Evolutionary conservation across 2,888 invertebrate species (phyloP).

Genomic region (Hirtodrosophila duncani): DNA sequence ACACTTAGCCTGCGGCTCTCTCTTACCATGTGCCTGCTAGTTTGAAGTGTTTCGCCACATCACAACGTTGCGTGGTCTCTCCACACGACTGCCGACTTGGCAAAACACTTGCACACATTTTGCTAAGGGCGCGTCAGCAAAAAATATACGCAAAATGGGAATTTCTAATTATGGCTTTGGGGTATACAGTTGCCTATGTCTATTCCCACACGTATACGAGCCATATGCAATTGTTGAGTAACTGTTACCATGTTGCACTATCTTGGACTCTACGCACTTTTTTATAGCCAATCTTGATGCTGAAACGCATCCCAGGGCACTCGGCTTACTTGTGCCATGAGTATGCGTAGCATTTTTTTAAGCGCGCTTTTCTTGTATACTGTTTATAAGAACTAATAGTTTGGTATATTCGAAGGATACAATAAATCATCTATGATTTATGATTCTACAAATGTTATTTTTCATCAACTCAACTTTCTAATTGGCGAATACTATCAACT

Average conservation of each 20-base stretch:
- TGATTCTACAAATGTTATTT: too few relatives aligned
- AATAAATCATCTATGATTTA: too few relatives aligned
- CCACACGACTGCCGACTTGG: conserved; percentile 13
- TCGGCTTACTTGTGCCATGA: conserved; percentile 14
- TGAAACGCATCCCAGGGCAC: conserved; percentile 64
- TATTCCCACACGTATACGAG: conserved; percentile 43
- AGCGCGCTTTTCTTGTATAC: too few relatives aligned
- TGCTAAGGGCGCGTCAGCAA: conserved; percentile 31
- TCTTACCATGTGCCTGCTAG: conserved; percentile 5
- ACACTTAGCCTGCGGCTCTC: conserved; percentile 3
- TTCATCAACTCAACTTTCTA: too few relatives aligned
- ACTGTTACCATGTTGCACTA: conserved; percentile 58
- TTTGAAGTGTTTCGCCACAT: background rate
- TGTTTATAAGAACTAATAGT: too few relatives aligned
- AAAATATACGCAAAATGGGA: conserved; percentile 38
- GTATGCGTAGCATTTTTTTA: conserved; percentile 7
- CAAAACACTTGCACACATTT: conserved; percentile 22
- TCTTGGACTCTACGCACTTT: conserved; percentile 63
- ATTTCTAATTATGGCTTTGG: conserved; percentile 42
- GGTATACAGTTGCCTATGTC: conserved; percentile 22
- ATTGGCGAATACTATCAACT: too few relatives aligned
- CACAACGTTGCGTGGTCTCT: conserved; percentile 5
- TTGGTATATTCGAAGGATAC: too few relatives aligned
- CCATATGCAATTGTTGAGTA: conserved; percentile 32
- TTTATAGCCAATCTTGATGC: conserved; percentile 56